Conservation (phyloP, 2,888 invertebrate species). For the Dynastes hyllus region DNA sequence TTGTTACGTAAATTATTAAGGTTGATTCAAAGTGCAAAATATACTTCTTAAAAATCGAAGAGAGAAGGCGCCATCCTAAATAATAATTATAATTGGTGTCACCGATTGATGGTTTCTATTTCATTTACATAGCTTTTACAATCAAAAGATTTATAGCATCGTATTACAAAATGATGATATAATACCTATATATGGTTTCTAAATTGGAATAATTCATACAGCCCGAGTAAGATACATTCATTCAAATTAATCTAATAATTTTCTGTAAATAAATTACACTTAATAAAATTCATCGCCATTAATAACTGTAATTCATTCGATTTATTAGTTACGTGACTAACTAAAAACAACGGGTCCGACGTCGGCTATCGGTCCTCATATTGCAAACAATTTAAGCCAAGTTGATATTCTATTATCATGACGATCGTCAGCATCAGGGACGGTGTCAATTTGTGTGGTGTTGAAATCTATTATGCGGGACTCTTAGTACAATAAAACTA, state of each 20-base stretch:
- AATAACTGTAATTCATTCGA: conserved; percentile 41
- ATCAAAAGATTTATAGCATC: too few relatives aligned
- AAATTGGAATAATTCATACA: conserved; percentile 22
- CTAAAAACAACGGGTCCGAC: conserved; percentile 6
- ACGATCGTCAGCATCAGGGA: neutral
- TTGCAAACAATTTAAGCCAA: conserved; percentile 25
- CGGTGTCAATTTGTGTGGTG: conserved; percentile 37
- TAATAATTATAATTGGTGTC: too few relatives aligned
- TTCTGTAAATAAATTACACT: conserved; percentile 43
- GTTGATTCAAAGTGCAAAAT: too few relatives aligned
- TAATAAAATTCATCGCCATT: conserved; percentile 40
- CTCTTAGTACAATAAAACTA: conserved; percentile 37
- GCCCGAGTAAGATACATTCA: conserved; percentile 30
- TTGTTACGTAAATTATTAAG: too few relatives aligned
- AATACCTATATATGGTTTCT: neutral
- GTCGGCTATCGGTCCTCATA: neutral
- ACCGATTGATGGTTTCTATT: too few relatives aligned
- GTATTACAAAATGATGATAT: neutral
- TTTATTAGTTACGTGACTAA: conserved; percentile 24
- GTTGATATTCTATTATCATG: neutral
- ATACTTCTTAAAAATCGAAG: too few relatives aligned
- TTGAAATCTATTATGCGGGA: conserved; percentile 41
- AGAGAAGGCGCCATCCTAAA: too few relatives aligned
- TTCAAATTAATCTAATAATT: conserved; percentile 42
- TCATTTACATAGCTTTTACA: too few relatives aligned